A percentile compares a stretch with the other conserved stretches of the same genome.
These are phyloP conservation scores for Seriola aureovittata DNA, from an alignment of 2,113 vertebrate genomes.

Conservation along the genomic window DNA sequence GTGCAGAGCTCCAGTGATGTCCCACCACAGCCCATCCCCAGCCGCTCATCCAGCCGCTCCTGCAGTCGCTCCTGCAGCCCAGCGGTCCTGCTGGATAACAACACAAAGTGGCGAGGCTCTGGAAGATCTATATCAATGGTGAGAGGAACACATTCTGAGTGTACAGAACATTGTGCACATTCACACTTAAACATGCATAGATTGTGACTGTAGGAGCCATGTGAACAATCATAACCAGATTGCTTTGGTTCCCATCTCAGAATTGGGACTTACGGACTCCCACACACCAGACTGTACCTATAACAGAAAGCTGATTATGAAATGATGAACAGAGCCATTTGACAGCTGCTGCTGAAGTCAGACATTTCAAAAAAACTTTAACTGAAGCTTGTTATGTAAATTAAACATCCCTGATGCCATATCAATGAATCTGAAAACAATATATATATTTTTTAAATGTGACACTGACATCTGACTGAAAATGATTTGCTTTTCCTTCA, in stretches of 20 bases:
- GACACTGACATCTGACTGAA: not conserved
- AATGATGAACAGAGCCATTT: conserved; percentile 44
- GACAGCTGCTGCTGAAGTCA: conserved; percentile 53
- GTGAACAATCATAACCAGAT: conserved; percentile 6
- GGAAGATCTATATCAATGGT: conserved; percentile 85
- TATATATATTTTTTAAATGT: too few species aligned
- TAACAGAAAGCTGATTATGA: conserved; percentile 74
- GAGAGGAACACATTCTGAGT: conserved; percentile 60
- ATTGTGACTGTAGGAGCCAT: not conserved
- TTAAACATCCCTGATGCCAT: conserved; percentile 8
- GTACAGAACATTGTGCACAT: not conserved
- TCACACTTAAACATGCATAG: not conserved
- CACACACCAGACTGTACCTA: conserved; percentile 27
- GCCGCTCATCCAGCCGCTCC: conserved; percentile 64
- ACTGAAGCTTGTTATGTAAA: conserved; percentile 9
- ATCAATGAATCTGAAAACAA: not conserved
- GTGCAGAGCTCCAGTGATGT: conserved; percentile 82
- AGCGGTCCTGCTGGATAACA: conserved; percentile 60
- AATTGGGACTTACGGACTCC: conserved; percentile 21
- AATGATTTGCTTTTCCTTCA: conserved; percentile 52
- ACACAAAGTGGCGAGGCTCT: conserved; percentile 65
- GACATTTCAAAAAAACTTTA: not conserved
- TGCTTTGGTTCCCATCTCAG: conserved; percentile 11
- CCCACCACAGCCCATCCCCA: conserved; percentile 71
- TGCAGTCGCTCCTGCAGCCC: conserved; percentile 75